These are phyloP conservation scores for Myotis pilosus DNA, from an alignment of 2,797 vertebrate genomes.

Conservation along the genomic window DNA sequence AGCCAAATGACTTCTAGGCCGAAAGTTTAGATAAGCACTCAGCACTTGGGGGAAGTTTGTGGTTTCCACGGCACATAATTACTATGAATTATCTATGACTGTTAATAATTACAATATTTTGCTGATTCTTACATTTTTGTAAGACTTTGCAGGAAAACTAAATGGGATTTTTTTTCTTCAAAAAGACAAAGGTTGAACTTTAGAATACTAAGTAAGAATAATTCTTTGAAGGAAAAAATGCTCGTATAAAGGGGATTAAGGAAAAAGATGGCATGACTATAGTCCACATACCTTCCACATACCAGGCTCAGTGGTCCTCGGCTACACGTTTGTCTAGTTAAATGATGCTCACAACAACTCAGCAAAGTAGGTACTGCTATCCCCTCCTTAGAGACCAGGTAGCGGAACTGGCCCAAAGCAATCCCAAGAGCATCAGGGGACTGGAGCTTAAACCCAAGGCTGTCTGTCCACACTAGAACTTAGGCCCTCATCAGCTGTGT, in stretches of 20 bases:
- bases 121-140: slow-evolving; percentile 28
- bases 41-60: background rate
- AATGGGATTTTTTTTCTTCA: background rate
- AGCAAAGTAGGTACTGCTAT: background rate
- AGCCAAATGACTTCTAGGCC: background rate
- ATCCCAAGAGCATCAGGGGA: background rate
- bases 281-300: background rate
- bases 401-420: background rate
- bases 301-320: background rate
- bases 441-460: background rate
- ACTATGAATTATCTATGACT: background rate
- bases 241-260: background rate
- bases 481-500: accelerated
- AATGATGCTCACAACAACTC: background rate
- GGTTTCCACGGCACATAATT: background rate
- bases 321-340: background rate
- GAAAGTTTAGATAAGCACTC: background rate
- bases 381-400: background rate
- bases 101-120: slow-evolving; percentile 27
- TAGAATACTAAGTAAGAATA: background rate
- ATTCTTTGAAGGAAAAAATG: slow-evolving; percentile 3
- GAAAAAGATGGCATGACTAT: background rate
- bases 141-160: slow-evolving; percentile 1
- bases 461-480: background rate
- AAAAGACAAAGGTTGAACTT: background rate